These are phyloP conservation scores for Nymphalis urticae DNA, from an alignment of 2,888 invertebrate genomes.

Conservation along the genomic window DNA sequence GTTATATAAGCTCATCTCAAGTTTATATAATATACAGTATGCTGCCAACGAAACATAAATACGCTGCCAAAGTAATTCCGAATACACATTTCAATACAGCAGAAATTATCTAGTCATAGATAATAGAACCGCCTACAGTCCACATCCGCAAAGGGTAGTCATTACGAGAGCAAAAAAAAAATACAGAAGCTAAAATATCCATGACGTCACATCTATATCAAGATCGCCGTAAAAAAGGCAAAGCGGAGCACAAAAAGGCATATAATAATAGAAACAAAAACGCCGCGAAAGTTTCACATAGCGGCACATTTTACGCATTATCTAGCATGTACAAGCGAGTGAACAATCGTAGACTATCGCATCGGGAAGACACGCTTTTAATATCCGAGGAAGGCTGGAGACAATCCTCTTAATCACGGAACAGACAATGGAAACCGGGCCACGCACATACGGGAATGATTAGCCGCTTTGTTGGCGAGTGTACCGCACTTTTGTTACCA, in stretches of 20 bases:
- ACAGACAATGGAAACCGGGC: conserved; percentile 79
- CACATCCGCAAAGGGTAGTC: conserved; percentile 40
- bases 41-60: conserved; percentile 12
- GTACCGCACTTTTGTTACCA: conserved; percentile 68
- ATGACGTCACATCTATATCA: conserved; percentile 47
- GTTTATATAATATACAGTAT: neutral
- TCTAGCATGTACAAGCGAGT: conserved; percentile 50
- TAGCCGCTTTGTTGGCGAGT: conserved; percentile 58
- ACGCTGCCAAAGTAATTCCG: conserved; percentile 24
- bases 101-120: conserved; percentile 38
- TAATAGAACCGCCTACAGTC: conserved; percentile 37
- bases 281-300: conserved; percentile 57
- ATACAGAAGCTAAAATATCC: conserved; percentile 41
- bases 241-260: conserved; percentile 53
- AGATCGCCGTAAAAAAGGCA: conserved; percentile 52
- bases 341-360: conserved; percentile 50
- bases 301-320: conserved; percentile 56
- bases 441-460: conserved; percentile 76
- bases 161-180: conserved; percentile 39
- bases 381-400: conserved; percentile 76
- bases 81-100: conserved; percentile 32
- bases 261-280: conserved; percentile 61
- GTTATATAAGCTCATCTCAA: neutral
- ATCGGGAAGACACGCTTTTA: conserved; percentile 74
- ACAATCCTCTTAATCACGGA: conserved; percentile 81